These are phyloP conservation scores for Allacma fusca DNA, from an alignment of 2,888 invertebrate genomes.

Conservation along the genomic window DNA sequence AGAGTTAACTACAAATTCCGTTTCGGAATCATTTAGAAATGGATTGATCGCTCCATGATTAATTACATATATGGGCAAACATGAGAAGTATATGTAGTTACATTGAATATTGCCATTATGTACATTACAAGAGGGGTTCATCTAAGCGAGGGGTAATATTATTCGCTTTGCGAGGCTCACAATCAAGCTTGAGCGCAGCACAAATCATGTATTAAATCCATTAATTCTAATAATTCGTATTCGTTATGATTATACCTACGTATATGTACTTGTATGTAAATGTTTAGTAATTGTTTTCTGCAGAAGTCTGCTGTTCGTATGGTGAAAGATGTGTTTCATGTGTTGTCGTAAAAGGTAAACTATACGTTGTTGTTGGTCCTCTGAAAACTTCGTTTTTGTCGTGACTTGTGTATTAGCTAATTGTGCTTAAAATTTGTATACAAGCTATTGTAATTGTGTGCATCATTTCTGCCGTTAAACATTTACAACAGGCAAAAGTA, in stretches of 20 bases:
- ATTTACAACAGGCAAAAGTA: background rate
- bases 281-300: background rate
- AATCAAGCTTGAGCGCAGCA: constrained; percentile 34
- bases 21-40: background rate
- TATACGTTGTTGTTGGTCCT: no score
- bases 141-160: background rate
- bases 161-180: constrained; percentile 25
- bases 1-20: background rate
- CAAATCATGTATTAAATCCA: constrained; percentile 21
- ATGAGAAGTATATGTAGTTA: background rate
- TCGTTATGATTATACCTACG: background rate
- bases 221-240: background rate
- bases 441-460: background rate
- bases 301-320: no score
- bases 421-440: background rate
- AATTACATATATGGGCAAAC: no score
- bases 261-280: background rate
- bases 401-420: no score
- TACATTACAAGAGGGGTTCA: background rate
- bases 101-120: background rate
- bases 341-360: no score
- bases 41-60: background rate
- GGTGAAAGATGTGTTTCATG: no score
- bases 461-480: constrained; percentile 1
- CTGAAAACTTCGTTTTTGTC: no score